Evolutionary conservation across 1,140 invertebrate genomes (phyloP).

Genomic region (Drosophila dunni): DNA sequence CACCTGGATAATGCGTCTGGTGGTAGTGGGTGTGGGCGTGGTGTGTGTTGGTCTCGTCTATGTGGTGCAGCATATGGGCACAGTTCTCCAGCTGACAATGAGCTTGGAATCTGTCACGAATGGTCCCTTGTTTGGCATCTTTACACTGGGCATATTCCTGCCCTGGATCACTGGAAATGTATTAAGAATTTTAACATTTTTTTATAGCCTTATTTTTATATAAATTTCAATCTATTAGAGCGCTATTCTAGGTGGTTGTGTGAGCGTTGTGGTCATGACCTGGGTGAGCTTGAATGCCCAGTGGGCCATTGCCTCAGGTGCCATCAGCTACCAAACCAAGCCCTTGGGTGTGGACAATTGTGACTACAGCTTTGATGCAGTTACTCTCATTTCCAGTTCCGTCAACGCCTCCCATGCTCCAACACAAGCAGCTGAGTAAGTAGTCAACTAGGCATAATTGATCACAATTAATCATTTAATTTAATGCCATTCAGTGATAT

Average conservation of each 20-base stretch:
- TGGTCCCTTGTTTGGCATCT: constrained; percentile 91
- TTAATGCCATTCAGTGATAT: constrained; percentile 86
- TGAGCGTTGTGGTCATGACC: constrained; percentile 88
- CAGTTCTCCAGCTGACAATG: constrained; percentile 84
- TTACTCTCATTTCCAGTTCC: constrained; percentile 30
- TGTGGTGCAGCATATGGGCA: constrained; percentile 86
- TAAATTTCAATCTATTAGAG: constrained; percentile 86
- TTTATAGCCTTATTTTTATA: not conserved
- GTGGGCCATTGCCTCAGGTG: constrained; percentile 88
- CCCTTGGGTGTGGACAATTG: constrained; percentile 89
- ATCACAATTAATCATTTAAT: too few species aligned
- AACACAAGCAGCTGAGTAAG: constrained; percentile 55
- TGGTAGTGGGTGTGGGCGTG: constrained; percentile 86
- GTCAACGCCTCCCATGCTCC: constrained; percentile 33
- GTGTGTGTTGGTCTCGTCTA: constrained; percentile 86
- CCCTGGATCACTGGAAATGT: constrained; percentile 89
- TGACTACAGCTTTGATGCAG: constrained; percentile 86
- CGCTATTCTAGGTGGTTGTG: constrained; percentile 89
- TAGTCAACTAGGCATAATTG: not conserved
- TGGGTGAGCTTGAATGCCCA: constrained; percentile 94
- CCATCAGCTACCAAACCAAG: constrained; percentile 87
- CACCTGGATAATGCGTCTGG: constrained; percentile 86
- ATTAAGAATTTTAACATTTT: constrained; percentile 51
- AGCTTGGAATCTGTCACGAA: constrained; percentile 88
- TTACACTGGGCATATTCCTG: constrained; percentile 90